phyloP scores from a whole-genome alignment of 2,797 vertebrate species.

The Rhinoraja longicauda region DNA sequence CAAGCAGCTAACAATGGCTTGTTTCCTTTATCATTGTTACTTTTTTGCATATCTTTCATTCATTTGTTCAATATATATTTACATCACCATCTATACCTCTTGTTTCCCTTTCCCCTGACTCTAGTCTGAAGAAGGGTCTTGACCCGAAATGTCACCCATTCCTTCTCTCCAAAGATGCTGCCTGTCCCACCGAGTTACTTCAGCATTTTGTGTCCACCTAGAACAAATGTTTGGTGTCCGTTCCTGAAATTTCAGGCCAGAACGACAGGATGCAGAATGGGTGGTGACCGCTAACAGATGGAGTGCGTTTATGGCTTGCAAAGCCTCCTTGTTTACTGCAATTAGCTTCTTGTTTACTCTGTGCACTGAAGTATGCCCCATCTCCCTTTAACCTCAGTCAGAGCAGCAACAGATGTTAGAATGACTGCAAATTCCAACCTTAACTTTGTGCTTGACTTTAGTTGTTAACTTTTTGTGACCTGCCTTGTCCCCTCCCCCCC shows the following conservation, averaged over 20 bases:
- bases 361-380: neutral
- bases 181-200: too few relatives aligned
- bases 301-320: neutral
- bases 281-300: conserved; percentile 8
- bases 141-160: too few relatives aligned
- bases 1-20: too few relatives aligned
- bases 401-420: neutral
- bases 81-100: too few relatives aligned
- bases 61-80: too few relatives aligned
- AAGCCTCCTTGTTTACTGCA: conserved; percentile 27
- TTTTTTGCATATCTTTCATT: too few relatives aligned
- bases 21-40: too few relatives aligned
- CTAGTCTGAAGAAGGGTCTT: too few relatives aligned
- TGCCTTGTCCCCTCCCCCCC: too few relatives aligned
- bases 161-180: too few relatives aligned
- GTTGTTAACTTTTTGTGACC: neutral
- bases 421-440: neutral
- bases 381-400: neutral
- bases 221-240: neutral
- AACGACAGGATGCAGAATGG: neutral
- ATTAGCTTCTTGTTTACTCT: conserved; percentile 27
- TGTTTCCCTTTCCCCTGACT: too few relatives aligned
- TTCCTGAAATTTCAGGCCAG: neutral
- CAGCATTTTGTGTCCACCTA: too few relatives aligned
- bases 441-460: neutral